Evolutionary conservation across 2,113 vertebrate species (phyloP).

Genomic region (Nannospalax galili): DNA sequence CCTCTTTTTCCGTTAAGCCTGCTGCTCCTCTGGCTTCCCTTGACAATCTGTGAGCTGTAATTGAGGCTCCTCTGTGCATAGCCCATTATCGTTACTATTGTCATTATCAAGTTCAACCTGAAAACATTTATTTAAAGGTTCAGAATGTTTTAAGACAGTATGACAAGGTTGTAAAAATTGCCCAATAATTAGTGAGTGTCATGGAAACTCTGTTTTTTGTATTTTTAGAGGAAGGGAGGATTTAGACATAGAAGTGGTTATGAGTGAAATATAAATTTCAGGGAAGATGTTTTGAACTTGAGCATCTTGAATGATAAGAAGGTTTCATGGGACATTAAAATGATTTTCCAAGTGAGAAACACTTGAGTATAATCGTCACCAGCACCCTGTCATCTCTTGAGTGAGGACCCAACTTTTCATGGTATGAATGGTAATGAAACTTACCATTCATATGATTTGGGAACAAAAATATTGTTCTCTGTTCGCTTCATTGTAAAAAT

Average conservation of each 20-base stretch:
- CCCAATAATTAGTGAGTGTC: background rate
- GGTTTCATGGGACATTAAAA: background rate
- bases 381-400: background rate
- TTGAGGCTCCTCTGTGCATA: accelerated
- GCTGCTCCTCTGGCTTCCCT: background rate
- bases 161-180: background rate
- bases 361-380: accelerated
- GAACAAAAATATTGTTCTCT: background rate
- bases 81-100: accelerated
- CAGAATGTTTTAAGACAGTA: background rate
- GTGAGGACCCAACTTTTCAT: no score
- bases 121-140: background rate
- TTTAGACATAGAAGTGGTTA: slow-evolving; percentile 13
- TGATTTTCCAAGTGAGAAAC: background rate
- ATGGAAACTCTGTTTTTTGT: background rate
- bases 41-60: background rate
- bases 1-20: background rate
- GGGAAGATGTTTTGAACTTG: background rate
- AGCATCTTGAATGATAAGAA: background rate
- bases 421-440: no score
- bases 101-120: background rate
- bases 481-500: background rate
- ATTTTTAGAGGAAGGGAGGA: background rate
- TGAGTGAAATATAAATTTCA: background rate
- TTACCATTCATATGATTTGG: background rate